Conservation (phyloP, 2,797 vertebrate species). For the Neomorphus geoffroyi region DNA sequence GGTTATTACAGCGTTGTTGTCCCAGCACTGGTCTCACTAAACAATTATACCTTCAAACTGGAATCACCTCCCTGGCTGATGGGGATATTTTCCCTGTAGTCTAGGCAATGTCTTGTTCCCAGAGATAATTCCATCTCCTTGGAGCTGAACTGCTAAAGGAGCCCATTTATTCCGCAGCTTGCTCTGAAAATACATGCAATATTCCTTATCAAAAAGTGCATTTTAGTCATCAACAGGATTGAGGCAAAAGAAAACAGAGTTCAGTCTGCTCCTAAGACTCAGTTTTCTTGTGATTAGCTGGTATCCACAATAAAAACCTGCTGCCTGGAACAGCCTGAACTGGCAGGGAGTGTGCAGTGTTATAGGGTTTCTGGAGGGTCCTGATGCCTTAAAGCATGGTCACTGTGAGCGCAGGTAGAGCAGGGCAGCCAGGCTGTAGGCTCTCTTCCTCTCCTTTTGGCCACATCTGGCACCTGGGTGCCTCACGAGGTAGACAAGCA, state of each 20-base stretch:
- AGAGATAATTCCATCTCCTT: background rate
- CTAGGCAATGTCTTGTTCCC: background rate
- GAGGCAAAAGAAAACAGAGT: background rate
- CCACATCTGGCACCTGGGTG: background rate
- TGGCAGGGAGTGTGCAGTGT: accelerated
- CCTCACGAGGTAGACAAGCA: background rate
- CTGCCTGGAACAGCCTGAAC: background rate
- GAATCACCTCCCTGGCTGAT: background rate
- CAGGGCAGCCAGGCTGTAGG: background rate
- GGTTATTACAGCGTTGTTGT: background rate
- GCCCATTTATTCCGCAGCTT: background rate
- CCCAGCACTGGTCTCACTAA: background rate
- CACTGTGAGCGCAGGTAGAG: background rate
- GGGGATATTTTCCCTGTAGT: background rate
- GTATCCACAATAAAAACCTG: background rate
- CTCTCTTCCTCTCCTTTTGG: background rate
- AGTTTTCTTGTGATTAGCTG: background rate
- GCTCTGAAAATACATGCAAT: background rate
- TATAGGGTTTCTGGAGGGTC: background rate
- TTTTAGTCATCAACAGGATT: background rate
- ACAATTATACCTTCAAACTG: background rate
- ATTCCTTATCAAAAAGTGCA: background rate
- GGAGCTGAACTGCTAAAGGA: background rate
- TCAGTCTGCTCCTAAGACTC: background rate
- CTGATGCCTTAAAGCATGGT: background rate